Conservation (phyloP, 1,140 invertebrate species). For the Elysia chlorotica region DNA sequence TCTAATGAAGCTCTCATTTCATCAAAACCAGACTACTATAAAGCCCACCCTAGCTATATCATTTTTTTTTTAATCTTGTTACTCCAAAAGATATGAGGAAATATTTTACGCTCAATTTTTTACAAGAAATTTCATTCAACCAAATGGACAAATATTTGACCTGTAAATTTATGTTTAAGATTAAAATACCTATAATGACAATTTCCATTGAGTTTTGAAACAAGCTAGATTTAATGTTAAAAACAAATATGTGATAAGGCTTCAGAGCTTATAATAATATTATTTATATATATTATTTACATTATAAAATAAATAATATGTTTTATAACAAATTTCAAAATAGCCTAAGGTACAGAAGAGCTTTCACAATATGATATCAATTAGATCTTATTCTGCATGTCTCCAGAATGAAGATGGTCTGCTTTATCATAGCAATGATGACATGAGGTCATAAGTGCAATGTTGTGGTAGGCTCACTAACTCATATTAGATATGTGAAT, state of each 20-base stretch:
- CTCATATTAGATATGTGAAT: too few species aligned
- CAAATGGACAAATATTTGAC: too few species aligned
- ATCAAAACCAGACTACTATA: too few species aligned
- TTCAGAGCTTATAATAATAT: background rate
- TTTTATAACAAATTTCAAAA: background rate
- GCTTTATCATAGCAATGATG: background rate
- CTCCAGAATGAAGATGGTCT: background rate
- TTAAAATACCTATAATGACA: background rate
- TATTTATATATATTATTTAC: background rate
- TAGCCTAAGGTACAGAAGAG: background rate
- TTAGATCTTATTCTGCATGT: background rate
- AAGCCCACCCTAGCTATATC: too few species aligned
- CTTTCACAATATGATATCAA: background rate
- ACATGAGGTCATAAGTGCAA: background rate
- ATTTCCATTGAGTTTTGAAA: background rate
- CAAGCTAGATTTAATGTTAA: background rate
- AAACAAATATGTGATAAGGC: background rate
- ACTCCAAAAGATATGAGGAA: background rate
- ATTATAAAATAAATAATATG: background rate
- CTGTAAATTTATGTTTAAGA: too few species aligned
- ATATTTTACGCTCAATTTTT: background rate
- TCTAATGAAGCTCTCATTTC: too few species aligned
- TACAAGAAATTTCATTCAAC: background rate
- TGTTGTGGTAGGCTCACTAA: too few species aligned
- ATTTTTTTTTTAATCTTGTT: too few species aligned